phyloP scores from a whole-genome alignment of 2,888 invertebrate genomes.

The Elmis aenea region DNA sequence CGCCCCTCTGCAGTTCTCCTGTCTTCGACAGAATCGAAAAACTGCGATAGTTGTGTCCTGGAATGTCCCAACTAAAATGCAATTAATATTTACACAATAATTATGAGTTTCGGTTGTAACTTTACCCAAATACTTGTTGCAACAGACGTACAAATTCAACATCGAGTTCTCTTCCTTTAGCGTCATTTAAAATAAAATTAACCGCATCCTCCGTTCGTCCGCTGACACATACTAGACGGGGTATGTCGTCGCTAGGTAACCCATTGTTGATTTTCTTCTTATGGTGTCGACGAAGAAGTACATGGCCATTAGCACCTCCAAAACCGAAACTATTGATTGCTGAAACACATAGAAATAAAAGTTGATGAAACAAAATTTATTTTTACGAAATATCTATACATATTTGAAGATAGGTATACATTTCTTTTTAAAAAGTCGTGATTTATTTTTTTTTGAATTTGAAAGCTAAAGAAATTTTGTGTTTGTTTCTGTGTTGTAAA shows the following conservation, averaged over 20 bases:
- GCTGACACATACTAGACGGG: slow-evolving; percentile 68
- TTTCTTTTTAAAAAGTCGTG: no score
- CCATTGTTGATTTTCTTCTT: slow-evolving; percentile 57
- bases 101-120: background rate
- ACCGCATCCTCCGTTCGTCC: slow-evolving; percentile 78
- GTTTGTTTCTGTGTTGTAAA: no score
- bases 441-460: no score
- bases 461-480: no score
- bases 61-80: slow-evolving; percentile 6
- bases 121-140: slow-evolving; percentile 34
- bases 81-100: background rate
- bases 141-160: slow-evolving; percentile 47
- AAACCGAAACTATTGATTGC: slow-evolving; percentile 92
- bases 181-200: slow-evolving; percentile 57
- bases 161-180: slow-evolving; percentile 58
- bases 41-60: slow-evolving; percentile 8
- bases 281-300: slow-evolving; percentile 57
- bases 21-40: slow-evolving; percentile 10
- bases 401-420: no score
- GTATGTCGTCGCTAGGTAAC: slow-evolving; percentile 60
- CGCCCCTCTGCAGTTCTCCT: slow-evolving; percentile 7
- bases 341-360: slow-evolving; percentile 42
- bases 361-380: no score
- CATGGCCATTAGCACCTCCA: slow-evolving; percentile 82
- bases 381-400: no score